Evolutionary conservation across 2,888 invertebrate species (phyloP).

Genomic region (Nycteola revayana): DNA sequence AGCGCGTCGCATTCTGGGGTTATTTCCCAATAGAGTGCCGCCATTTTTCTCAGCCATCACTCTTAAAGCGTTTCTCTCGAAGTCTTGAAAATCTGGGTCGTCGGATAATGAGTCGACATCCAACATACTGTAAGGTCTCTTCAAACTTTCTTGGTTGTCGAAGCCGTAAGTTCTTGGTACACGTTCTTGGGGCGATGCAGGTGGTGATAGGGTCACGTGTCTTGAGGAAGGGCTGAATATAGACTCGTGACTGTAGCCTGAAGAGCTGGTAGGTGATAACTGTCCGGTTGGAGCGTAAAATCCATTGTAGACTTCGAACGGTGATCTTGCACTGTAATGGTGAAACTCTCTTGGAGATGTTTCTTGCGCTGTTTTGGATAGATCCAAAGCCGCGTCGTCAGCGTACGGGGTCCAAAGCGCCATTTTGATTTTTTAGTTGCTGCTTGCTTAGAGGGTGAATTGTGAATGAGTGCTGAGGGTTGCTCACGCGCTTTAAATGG

Average conservation of each 20-base stretch:
- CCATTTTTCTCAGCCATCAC: slow-evolving; percentile 84
- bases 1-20: slow-evolving; percentile 86
- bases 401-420: slow-evolving; percentile 68
- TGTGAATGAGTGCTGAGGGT: slow-evolving; percentile 27
- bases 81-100: slow-evolving; percentile 85
- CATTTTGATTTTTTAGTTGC: slow-evolving; percentile 35
- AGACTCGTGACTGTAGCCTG: slow-evolving; percentile 30
- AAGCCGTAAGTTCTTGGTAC: too few relatives aligned
- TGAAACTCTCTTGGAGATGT: slow-evolving; percentile 4
- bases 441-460: slow-evolving; percentile 17
- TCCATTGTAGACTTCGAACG: slow-evolving; percentile 8
- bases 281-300: slow-evolving; percentile 31
- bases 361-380: slow-evolving; percentile 40
- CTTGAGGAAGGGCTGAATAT: slow-evolving; percentile 15
- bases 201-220: slow-evolving; percentile 35
- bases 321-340: not conserved
- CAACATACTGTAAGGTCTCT: slow-evolving; percentile 22
- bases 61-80: slow-evolving; percentile 84
- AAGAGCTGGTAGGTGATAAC: slow-evolving; percentile 41
- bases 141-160: slow-evolving; percentile 5
- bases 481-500: slow-evolving; percentile 32
- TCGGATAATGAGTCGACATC: slow-evolving; percentile 47
- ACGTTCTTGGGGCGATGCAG: slow-evolving; percentile 30
- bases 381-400: slow-evolving; percentile 50
- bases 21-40: slow-evolving; percentile 74